Conservation (phyloP, 2,888 invertebrate species). For the Muscina levida region DNA sequence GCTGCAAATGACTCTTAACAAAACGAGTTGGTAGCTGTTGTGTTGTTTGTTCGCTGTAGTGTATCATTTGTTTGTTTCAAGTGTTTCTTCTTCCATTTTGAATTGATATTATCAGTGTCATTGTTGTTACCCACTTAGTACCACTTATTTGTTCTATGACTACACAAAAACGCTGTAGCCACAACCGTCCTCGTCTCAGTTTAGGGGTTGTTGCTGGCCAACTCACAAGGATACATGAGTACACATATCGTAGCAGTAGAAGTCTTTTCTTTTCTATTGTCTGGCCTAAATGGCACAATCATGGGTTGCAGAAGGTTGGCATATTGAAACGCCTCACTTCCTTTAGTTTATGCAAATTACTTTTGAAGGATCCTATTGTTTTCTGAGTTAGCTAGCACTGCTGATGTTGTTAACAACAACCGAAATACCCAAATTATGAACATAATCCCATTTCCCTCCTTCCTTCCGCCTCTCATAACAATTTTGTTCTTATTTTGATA, state of each 20-base stretch:
- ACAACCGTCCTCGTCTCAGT: too few species aligned
- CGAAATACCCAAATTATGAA: too few species aligned
- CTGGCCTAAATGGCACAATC: conserved; percentile 52
- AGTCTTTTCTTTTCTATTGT: neutral
- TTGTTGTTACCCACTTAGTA: conserved; percentile 39
- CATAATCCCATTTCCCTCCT: conserved; percentile 7
- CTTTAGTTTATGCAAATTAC: conserved; percentile 58
- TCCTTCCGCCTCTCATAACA: too few species aligned
- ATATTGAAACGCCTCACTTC: conserved; percentile 55
- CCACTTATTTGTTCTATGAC: neutral
- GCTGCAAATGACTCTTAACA: conserved; percentile 60
- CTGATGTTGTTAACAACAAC: neutral
- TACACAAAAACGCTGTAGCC: too few species aligned
- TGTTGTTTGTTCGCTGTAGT: neutral
- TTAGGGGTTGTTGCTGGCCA: too few species aligned
- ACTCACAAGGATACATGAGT: too few species aligned
- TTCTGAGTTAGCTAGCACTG: too few species aligned
- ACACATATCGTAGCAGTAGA: too few species aligned
- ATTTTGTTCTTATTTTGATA: neutral
- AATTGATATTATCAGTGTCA: neutral
- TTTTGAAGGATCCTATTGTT: conserved; percentile 10
- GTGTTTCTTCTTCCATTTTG: neutral
- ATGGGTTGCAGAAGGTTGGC: conserved; percentile 53
- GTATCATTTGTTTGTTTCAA: neutral
- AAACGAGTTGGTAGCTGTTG: conserved; percentile 52